Evolutionary conservation across 2,888 invertebrate genomes (phyloP).

Genomic region (Blastobasis adustella): DNA sequence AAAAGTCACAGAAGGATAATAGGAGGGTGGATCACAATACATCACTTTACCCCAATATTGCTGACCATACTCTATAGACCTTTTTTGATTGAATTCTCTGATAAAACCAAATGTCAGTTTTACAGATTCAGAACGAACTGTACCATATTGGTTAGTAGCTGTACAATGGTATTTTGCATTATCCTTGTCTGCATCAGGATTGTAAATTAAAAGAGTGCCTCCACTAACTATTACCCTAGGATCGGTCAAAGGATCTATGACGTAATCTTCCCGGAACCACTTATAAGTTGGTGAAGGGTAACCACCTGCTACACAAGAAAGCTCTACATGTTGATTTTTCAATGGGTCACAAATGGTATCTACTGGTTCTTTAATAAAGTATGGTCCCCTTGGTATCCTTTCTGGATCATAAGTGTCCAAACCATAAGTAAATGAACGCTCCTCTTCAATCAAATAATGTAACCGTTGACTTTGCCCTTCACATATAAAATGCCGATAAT

Average conservation of each 20-base stretch:
- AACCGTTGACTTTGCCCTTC: slow-evolving; percentile 86
- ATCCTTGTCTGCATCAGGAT: slow-evolving; percentile 87
- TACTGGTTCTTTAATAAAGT: slow-evolving; percentile 88
- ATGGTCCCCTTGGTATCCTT: slow-evolving; percentile 90
- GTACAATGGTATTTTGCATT: slow-evolving; percentile 94
- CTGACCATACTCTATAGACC: slow-evolving; percentile 88
- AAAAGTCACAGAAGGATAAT: slow-evolving; percentile 91
- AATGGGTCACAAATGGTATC: slow-evolving; percentile 89
- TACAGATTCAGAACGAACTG: slow-evolving; percentile 91
- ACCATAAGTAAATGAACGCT: slow-evolving; percentile 90
- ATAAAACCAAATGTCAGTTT: slow-evolving; percentile 92
- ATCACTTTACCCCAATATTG: slow-evolving; percentile 96
- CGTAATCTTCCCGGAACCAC: slow-evolving; percentile 93
- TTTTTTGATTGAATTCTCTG: slow-evolving; percentile 91
- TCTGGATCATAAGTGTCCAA: slow-evolving; percentile 86
- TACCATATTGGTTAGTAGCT: slow-evolving; percentile 92
- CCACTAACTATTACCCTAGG: slow-evolving; percentile 90
- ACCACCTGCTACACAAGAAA: slow-evolving; percentile 89
- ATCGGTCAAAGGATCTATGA: slow-evolving; percentile 85
- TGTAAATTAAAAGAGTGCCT: slow-evolving; percentile 90
- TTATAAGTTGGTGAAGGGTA: slow-evolving; percentile 92
- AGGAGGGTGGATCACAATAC: slow-evolving; percentile 94
- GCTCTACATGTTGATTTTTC: slow-evolving; percentile 83
- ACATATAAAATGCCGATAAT: slow-evolving; percentile 88
- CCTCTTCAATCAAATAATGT: slow-evolving; percentile 81